Conservation (phyloP, 2,888 invertebrate genomes). For the Leucoptera coffeella region DNA sequence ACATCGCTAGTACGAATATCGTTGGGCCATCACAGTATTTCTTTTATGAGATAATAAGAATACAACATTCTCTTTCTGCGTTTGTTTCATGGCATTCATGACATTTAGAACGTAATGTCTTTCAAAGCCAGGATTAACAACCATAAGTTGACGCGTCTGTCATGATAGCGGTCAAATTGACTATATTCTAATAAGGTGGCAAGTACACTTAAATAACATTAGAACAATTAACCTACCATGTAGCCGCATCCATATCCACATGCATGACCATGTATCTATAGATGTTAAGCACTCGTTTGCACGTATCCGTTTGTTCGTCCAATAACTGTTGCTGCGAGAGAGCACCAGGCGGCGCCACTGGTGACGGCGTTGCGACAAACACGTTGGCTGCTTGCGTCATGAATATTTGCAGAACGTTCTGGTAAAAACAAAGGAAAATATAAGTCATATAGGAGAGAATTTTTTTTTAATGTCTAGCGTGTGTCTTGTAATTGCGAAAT, state of each 20-base stretch:
- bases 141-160: not conserved
- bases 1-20: no score
- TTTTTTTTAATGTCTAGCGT: no score
- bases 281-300: constrained; percentile 92
- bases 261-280: constrained; percentile 97
- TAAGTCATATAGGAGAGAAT: no score
- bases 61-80: no score
- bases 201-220: not conserved
- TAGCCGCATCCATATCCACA: constrained; percentile 83
- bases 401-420: constrained; percentile 81
- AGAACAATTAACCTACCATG: constrained; percentile 62
- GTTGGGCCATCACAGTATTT: no score
- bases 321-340: constrained; percentile 58
- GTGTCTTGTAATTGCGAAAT: no score
- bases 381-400: constrained; percentile 95
- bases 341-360: constrained; percentile 40
- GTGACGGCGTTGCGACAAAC: constrained; percentile 66
- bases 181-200: not conserved
- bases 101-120: no score
- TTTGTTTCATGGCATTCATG: no score
- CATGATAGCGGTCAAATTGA: not conserved
- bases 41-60: no score
- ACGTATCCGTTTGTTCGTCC: constrained; percentile 92
- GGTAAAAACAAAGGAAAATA: constrained; percentile 10
- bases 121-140: not conserved